Base-by-base conservation (phyloP, 2,888 invertebrate species). In the Pelosia muscerda region DNA sequence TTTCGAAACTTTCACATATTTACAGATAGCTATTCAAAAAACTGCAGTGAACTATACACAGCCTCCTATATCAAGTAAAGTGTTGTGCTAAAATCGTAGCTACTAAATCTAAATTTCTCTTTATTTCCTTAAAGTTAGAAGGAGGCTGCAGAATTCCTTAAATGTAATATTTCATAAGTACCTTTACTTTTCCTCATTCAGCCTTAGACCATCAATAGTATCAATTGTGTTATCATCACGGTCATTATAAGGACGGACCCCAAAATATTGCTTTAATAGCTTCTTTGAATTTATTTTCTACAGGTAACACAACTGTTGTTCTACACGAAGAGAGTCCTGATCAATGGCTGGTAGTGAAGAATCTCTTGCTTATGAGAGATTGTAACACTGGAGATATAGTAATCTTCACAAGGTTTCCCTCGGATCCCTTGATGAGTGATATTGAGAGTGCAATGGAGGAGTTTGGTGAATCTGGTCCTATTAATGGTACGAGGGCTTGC, bases 311-410 rank as follows among this genome's bases (percentile, higher is more conserved):
- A n/a, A 72, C 73, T n/a, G 22, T 79, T 5, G 71, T 75, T 2
- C 73, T 86, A 0, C 66, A 75, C 5, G 77, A 82, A 2, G 86
- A 90, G 28, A 72, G 62, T 5, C 77, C 86, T 0, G 86, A 88
- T 67, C 90, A 90, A 66, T 90, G 90, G 90, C 19, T 84, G 68
- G 82, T 88, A 10, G 26, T 81, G 8, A 75, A 81, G 0, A 77
- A 86, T 62, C 73, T 90, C 0, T 77, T 90, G 1, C 71, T 90
- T 15, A 86, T 90, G 87, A 81, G 88, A n/a, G 90, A 89, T 68
- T 90, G 90, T 38, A 72, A 79, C 2, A 80, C 74, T 13, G 87
- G 87, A 0, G 82, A 84, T 22, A 60, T 86, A 1, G 79, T 86
- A 0, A 80, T 88, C 5, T 90, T 89, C 78, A 38, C 81, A 13